Base-by-base conservation (phyloP, 2,888 invertebrate genomes). In the Hirtodrosophila trivittata region DNA sequence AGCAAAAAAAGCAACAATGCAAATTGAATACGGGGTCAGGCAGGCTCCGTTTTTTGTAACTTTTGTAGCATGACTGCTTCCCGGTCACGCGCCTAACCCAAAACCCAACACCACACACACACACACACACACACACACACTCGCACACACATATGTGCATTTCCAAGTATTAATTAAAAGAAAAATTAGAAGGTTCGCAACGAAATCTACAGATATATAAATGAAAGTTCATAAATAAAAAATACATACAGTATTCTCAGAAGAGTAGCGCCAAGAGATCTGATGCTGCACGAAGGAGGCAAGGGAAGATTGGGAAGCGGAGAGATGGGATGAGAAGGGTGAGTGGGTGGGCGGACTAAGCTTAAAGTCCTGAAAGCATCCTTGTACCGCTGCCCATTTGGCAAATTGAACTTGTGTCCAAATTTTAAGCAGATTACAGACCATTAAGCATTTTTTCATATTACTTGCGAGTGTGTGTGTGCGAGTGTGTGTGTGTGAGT, bases 341-440 rank as follows among this genome's bases (percentile, higher is more conserved):
- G 39, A 25, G 45, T 45, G 18, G 32, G 26, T 5, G 12, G 26
- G 14, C 30, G 38, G 43, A 42, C 33, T 14, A 64, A 67, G 69
- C 77, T 83, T 82, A 75, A 68, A 66, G 54, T 51, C 49, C 73
- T 39, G 21, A 38, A 32, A 16, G 39, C 52, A 42, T 30, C n/a
- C 63, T 46, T 54, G 45, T 49, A 12, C 46, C 33, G 41, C 49
- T 62, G 70, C 63, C 82, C 84, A 86, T 83, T 82, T 82, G 71
- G 77, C 58, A 82, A 82, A 82, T 82, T 82, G 86, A 86, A 77
- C 84, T 82, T 82, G 59, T 86, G 84, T 84, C 75, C 87, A 83
- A 87, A 64, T 87, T 86, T 87, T 86, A 87, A 86, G 86, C 88
- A 85, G 88, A 86, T 86, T 86, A 86, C 87, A 80, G 75, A 52